Conservation (phyloP, 2,797 vertebrate genomes). For the Adrianichthys oophorus region DNA sequence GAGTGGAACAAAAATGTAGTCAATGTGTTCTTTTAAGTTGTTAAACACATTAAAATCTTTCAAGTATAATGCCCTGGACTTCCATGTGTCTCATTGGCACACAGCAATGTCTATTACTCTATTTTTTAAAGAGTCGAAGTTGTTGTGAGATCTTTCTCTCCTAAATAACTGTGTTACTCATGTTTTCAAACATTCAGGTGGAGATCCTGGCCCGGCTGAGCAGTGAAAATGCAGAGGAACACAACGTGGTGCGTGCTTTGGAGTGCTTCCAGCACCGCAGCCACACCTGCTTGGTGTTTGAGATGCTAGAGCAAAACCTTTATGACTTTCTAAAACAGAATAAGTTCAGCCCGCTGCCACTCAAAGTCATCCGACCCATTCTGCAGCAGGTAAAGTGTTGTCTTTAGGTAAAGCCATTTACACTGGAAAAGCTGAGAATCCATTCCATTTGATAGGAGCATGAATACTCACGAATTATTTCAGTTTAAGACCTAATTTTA, state of each 20-base stretch:
- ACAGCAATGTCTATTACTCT: not conserved
- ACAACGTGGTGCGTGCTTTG: constrained; percentile 93
- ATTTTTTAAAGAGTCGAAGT: no score
- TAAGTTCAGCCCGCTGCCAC: constrained; percentile 96
- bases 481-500: not conserved
- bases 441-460: no score
- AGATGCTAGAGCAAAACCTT: constrained; percentile 98
- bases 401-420: not conserved
- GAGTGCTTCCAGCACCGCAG: constrained; percentile 97
- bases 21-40: not conserved
- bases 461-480: no score
- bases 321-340: constrained; percentile 99
- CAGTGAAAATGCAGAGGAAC: constrained; percentile 92
- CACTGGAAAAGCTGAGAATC: no score
- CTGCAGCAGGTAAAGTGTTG: constrained; percentile 83
- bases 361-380: constrained; percentile 94
- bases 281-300: constrained; percentile 96
- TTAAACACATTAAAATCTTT: not conserved
- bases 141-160: not conserved
- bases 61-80: not conserved
- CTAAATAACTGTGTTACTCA: not conserved
- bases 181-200: constrained; percentile 52
- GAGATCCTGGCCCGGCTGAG: constrained; percentile 91
- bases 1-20: not conserved
- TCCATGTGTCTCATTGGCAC: not conserved